phyloP scores from a whole-genome alignment of 2,113 vertebrate genomes.

The Aldabrachelys gigantea region DNA sequence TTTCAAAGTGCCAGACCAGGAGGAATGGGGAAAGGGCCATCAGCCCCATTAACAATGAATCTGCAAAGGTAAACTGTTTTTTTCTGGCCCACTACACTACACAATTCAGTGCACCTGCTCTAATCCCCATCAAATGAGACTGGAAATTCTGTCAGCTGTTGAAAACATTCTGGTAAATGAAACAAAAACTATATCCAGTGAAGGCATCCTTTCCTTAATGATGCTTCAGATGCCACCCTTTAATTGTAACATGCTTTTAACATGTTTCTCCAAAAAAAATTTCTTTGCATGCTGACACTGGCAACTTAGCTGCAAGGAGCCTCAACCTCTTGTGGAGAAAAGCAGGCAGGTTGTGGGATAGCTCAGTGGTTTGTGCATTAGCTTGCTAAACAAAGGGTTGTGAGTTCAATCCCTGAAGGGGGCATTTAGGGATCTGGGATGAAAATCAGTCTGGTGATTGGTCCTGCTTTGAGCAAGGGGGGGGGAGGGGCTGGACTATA shows the following conservation, averaged over 20 bases:
- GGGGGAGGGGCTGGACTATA: too few relatives aligned
- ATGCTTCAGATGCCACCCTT: not conserved
- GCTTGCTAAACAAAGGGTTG: too few relatives aligned
- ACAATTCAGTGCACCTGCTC: not conserved
- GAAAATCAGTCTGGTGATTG: too few relatives aligned
- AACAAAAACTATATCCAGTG: not conserved
- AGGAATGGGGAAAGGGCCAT: not conserved
- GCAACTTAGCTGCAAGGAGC: not conserved
- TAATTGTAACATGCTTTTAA: not conserved
- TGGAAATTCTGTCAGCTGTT: not conserved
- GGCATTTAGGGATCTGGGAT: too few relatives aligned
- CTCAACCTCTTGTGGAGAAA: not conserved
- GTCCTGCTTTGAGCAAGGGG: too few relatives aligned
- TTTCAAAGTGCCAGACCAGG: not conserved
- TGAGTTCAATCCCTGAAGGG: too few relatives aligned
- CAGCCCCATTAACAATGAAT: not conserved
- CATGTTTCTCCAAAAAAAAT: not conserved
- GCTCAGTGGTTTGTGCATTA: too few relatives aligned
- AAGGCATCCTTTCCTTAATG: not conserved
- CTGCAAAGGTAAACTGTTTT: not conserved
- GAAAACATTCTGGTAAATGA: not conserved
- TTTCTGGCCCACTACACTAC: not conserved
- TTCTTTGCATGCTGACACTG: not conserved
- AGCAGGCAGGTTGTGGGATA: not conserved
- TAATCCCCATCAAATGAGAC: not conserved